Percentiles rank a stretch among this genome's conserved stretches.
Evolutionary conservation across 2,797 vertebrate genomes (phyloP).

Genomic region (Anisognathus igniventris): DNA sequence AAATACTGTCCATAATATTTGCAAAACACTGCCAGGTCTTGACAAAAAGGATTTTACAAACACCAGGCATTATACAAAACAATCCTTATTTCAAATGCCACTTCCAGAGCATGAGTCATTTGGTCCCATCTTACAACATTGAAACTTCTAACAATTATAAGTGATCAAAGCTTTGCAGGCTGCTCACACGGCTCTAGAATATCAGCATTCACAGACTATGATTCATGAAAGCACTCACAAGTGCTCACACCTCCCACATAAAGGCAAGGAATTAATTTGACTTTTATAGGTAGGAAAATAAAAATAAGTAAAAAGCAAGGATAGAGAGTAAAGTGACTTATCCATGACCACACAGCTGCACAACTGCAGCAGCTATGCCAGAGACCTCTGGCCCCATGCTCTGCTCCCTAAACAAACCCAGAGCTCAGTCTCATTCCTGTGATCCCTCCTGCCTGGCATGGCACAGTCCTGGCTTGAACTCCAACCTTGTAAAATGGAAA

Average conservation of each 20-base stretch:
- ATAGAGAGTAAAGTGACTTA: neutral
- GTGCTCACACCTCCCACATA: neutral
- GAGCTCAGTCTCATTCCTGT: neutral
- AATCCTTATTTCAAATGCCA: neutral
- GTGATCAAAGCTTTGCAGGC: slow-evolving; percentile 17
- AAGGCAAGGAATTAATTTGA: neutral
- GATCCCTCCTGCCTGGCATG: neutral
- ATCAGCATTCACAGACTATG: neutral
- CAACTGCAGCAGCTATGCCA: neutral
- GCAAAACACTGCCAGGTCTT: neutral
- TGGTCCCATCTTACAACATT: neutral
- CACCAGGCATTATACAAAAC: neutral
- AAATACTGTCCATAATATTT: neutral
- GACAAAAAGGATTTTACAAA: neutral
- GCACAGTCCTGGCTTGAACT: neutral
- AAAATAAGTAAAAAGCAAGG: neutral
- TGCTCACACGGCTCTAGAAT: neutral
- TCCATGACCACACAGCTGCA: neutral
- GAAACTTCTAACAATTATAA: neutral
- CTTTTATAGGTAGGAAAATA: slow-evolving; percentile 9
- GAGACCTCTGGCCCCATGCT: neutral
- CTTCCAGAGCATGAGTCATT: slow-evolving; percentile 4
- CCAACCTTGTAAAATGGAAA: neutral
- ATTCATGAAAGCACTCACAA: slow-evolving; percentile 21
- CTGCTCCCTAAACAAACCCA: neutral